Evolutionary conservation across 53 echinoderm and acorn worm species (phyloP).

Genomic region (Actinopyga echinites): DNA sequence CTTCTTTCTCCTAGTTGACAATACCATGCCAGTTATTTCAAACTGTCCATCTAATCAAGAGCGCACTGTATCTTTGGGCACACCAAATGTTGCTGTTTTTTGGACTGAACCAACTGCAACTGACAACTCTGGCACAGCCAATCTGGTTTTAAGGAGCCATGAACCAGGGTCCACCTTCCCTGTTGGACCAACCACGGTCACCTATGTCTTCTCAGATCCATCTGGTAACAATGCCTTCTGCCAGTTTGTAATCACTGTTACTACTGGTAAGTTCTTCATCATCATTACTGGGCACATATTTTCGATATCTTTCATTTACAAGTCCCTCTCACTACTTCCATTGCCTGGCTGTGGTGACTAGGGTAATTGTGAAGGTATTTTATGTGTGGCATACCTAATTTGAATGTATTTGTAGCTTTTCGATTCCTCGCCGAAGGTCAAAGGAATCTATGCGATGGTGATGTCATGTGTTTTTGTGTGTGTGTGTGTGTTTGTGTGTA

Average conservation of each 20-base stretch:
- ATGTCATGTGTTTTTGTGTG: no score
- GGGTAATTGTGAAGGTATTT: no score
- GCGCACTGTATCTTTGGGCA: background rate
- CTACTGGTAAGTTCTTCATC: background rate
- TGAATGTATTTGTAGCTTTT: no score
- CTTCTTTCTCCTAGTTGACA: slow-evolving; percentile 12
- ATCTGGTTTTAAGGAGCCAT: background rate
- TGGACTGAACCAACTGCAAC: slow-evolving; percentile 45
- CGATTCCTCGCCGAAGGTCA: no score
- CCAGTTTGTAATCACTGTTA: background rate
- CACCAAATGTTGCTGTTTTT: background rate
- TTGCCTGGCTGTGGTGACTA: no score
- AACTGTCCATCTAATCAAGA: slow-evolving; percentile 18
- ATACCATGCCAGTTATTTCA: slow-evolving; percentile 7
- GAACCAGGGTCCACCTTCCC: slow-evolving; percentile 13
- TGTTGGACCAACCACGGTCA: slow-evolving; percentile 20
- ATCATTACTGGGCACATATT: no score
- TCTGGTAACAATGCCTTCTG: background rate
- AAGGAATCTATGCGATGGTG: no score
- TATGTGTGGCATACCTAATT: no score
- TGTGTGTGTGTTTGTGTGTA: no score
- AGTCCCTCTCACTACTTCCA: no score
- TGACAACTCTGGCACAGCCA: slow-evolving; percentile 3
- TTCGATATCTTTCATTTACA: no score
- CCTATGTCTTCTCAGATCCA: slow-evolving; percentile 1